Conservation (phyloP, 2,797 vertebrate species). For the Nasua narica region DNA sequence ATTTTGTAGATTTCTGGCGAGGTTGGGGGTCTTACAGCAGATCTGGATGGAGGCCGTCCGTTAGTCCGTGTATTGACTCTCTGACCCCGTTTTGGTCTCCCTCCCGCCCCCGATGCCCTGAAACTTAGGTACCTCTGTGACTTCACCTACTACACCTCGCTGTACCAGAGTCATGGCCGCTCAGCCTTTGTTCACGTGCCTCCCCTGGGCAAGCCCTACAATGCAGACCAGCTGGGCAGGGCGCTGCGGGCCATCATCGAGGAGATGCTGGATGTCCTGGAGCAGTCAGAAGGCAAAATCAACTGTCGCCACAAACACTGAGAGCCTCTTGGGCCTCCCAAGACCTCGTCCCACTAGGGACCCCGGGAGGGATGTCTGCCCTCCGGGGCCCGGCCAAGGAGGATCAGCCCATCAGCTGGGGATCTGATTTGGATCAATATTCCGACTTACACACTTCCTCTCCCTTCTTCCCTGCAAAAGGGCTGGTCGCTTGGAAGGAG, state of each 20-base stretch:
- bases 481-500: background rate
- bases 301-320: constrained; percentile 81
- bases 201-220: constrained; percentile 92
- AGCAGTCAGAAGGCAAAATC: constrained; percentile 81
- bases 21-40: background rate
- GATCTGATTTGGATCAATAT: background rate
- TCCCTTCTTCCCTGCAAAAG: background rate
- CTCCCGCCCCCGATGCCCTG: background rate
- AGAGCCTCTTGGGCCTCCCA: constrained; percentile 1
- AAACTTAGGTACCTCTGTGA: constrained; percentile 93
- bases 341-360: background rate
- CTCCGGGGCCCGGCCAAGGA: background rate
- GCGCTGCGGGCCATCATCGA: constrained; percentile 89
- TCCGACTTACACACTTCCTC: background rate
- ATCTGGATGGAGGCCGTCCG: background rate
- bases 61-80: background rate
- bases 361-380: background rate
- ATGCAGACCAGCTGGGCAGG: constrained; percentile 89
- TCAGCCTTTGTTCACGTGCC: constrained; percentile 95
- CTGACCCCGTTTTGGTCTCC: background rate
- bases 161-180: constrained; percentile 89
- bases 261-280: constrained; percentile 90
- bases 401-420: background rate
- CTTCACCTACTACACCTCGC: constrained; percentile 95
- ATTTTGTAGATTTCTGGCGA: background rate